These are phyloP conservation scores for Ophiodon elongatus DNA, from an alignment of 2,113 vertebrate genomes.

Conservation along the genomic window DNA sequence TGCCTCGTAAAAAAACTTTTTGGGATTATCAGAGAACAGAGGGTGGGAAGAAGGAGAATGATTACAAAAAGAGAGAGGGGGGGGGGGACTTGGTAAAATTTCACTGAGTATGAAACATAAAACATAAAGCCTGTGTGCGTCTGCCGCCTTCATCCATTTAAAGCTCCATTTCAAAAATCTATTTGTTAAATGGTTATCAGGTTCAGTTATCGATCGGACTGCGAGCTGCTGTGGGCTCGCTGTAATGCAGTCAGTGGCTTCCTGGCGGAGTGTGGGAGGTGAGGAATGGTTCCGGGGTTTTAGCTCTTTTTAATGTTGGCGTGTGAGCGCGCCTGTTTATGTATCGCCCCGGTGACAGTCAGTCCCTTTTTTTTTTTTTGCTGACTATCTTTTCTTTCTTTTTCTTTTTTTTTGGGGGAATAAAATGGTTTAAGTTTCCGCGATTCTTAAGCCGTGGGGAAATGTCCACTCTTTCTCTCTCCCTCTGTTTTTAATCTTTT, in stretches of 20 bases:
- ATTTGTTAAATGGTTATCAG: constrained; percentile 76
- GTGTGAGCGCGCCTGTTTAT: constrained; percentile 22
- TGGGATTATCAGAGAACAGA: background rate
- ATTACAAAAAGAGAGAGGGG: constrained; percentile 1
- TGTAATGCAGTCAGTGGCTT: constrained; percentile 50
- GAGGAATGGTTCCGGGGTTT: constrained; percentile 39
- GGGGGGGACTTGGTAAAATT: background rate
- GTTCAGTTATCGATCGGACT: constrained; percentile 67
- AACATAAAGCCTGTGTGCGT: constrained; percentile 15
- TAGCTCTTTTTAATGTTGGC: constrained; percentile 23
- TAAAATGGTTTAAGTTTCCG: constrained; percentile 70
- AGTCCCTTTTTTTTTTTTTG: constrained; percentile 54
- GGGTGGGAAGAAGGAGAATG: background rate
- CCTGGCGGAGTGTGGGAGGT: constrained; percentile 45
- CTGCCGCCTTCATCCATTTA: constrained; percentile 59
- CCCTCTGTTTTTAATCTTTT: constrained; percentile 73
- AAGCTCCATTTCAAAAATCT: constrained; percentile 68
- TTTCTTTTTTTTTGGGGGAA: background rate
- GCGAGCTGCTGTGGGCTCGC: constrained; percentile 36
- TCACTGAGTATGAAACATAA: constrained; percentile 2
- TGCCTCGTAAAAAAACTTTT: background rate
- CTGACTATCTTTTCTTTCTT: constrained; percentile 51
- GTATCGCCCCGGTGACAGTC: constrained; percentile 39
- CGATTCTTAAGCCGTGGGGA: constrained; percentile 67
- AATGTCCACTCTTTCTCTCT: constrained; percentile 51